Evolutionary conservation across 1,140 invertebrate species (phyloP).

Genomic region (Pachyrhynchus sulphureomaculatus): DNA sequence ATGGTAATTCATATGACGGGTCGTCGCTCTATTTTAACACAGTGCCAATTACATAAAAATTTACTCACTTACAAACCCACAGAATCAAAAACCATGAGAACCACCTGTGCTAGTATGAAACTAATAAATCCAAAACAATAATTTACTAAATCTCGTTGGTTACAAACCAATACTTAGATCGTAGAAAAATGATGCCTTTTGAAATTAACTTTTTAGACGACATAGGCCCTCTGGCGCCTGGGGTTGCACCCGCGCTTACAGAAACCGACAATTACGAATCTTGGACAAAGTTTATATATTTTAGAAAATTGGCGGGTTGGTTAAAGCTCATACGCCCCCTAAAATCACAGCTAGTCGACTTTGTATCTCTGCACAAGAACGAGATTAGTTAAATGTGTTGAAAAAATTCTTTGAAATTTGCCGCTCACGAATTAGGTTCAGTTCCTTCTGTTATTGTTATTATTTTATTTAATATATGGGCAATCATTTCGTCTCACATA

Average conservation of each 20-base stretch:
- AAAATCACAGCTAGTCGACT: neutral
- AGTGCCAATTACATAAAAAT: too few species aligned
- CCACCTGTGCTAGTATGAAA: neutral
- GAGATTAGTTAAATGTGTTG: too few species aligned
- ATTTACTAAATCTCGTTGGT: neutral
- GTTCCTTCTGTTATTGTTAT: too few species aligned
- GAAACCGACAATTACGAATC: conserved; percentile 3
- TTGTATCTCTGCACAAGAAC: too few species aligned
- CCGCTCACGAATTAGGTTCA: too few species aligned
- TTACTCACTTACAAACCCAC: too few species aligned
- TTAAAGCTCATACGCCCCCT: neutral
- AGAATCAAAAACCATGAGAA: neutral
- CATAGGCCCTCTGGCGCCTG: conserved; percentile 2
- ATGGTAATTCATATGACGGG: too few species aligned
- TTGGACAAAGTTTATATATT: conserved; percentile 2
- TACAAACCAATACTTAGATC: neutral
- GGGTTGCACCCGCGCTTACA: conserved; percentile 4
- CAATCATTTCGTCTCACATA: too few species aligned
- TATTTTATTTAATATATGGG: too few species aligned
- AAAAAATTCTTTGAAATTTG: too few species aligned
- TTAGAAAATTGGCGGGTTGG: neutral
- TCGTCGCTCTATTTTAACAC: too few species aligned
- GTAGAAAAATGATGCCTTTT: conserved; percentile 5
- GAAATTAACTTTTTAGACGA: conserved; percentile 8
- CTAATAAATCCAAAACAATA: neutral